Evolutionary conservation across 1,140 invertebrate species (phyloP), one percentile per base, ranked within the genome.

Genomic region (Andrena cerasifolii): DNA sequence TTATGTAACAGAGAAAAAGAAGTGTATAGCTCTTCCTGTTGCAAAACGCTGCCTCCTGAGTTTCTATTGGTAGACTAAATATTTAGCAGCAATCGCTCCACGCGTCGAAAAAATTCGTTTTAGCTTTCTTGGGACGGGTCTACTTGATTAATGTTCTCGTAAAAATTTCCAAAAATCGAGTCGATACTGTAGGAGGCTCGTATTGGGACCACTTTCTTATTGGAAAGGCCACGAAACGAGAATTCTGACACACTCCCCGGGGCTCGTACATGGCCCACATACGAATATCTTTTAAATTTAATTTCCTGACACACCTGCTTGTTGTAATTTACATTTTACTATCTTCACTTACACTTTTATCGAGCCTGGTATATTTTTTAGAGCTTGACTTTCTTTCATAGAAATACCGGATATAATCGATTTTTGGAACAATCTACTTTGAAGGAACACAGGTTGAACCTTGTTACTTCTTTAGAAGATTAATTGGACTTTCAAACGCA

Each of bases 171-270:
- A 49, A 77, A n/a, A 85, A 80, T 83, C 58, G 40, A 78, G 51
- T 53, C 26, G 24, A 77, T 33, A 61, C 53, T 68, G 40, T 21
- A 56, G 26, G 73, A 66, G 49, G 63, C 54, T 75, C 53, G 56
- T 70, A 82, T 83, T 67, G 83, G 82, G 86, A 88, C 88, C 80
- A 90, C 89, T 90, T 90, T 90, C 87, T 82, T 79, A 83, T 74
- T 66, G 70, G 77, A 62, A 68, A 73, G 58, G 74, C 26, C n/a
- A 74, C 66, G 65, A 63, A 80, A 79, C 78, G 75, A 83, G 83
- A 83, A 85, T 79, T 58, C 80, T 90, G 89, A 90, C 88, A 90
- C 63, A 90, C 83, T 87, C 86, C 89, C 87, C 53, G 84, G 72
- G 88, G 89, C 85, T 79, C 82, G 82, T 85, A 85, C 74, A 36